Conservation (phyloP, 2,888 invertebrate genomes). For the Cantharis nigra region DNA sequence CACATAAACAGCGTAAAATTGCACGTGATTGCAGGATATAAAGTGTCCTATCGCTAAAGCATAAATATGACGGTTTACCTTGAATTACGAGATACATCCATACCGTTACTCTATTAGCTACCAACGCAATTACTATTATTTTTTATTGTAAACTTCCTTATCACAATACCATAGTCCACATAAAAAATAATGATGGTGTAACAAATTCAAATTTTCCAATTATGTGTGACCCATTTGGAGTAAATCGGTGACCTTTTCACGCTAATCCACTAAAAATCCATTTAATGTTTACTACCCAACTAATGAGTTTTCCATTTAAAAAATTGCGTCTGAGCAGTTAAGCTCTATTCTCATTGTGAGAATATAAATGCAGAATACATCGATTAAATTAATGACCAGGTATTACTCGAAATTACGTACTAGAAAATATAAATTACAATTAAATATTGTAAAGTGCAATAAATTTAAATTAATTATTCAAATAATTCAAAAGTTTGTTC, state of each 20-base stretch:
- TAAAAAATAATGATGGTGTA: neutral
- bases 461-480: neutral
- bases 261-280: neutral
- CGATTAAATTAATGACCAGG: neutral
- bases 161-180: constrained; percentile 1
- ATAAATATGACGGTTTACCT: constrained; percentile 4
- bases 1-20: neutral
- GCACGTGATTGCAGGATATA: neutral
- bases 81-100: constrained; percentile 13
- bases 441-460: constrained; percentile 5
- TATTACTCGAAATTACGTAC: neutral
- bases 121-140: constrained; percentile 2
- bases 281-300: neutral
- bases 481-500: neutral
- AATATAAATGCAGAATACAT: neutral
- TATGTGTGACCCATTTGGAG: neutral
- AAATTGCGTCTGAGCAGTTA: neutral
- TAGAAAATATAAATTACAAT: neutral
- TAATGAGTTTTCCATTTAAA: neutral
- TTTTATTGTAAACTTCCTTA: constrained; percentile 15
- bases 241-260: neutral
- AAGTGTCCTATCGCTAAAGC: neutral
- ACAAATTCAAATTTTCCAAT: neutral
- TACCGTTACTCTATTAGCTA: constrained; percentile 16
- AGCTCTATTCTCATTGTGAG: neutral